Evolutionary conservation across 2,888 invertebrate species (phyloP).

Genomic region (Oscheius sp.): DNA sequence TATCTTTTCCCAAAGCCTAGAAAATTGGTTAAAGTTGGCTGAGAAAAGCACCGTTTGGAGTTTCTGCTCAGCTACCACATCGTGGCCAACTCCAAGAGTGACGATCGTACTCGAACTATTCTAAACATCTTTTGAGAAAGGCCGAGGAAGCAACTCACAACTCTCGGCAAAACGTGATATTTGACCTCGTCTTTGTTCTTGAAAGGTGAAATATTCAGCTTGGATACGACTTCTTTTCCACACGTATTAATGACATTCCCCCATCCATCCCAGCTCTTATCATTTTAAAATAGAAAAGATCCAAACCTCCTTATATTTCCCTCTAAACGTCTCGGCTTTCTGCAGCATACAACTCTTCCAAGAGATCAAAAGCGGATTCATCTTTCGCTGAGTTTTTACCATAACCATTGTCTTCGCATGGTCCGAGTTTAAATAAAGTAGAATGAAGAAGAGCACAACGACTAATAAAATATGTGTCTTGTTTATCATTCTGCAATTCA

Average conservation of each 20-base stretch:
- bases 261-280: neutral
- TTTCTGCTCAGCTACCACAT: neutral
- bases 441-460: too few species aligned
- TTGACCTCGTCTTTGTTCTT: neutral
- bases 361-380: neutral
- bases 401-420: too few species aligned
- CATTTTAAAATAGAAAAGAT: too few species aligned
- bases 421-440: too few species aligned
- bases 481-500: too few species aligned
- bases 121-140: neutral
- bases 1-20: neutral
- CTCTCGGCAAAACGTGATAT: neutral
- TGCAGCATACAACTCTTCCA: neutral
- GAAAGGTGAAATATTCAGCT: neutral
- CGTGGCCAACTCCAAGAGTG: slow-evolving; percentile 8
- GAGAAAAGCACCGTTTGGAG: slow-evolving; percentile 4
- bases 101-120: neutral
- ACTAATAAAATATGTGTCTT: too few species aligned
- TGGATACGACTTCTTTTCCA: neutral
- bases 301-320: neutral
- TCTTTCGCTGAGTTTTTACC: neutral
- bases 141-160: neutral
- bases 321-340: neutral
- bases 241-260: neutral
- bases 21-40: neutral